A percentile compares a stretch with the other conserved stretches of the same genome.
phyloP scores from a whole-genome alignment of 2,797 vertebrate species.

The Scolopax rusticola region DNA sequence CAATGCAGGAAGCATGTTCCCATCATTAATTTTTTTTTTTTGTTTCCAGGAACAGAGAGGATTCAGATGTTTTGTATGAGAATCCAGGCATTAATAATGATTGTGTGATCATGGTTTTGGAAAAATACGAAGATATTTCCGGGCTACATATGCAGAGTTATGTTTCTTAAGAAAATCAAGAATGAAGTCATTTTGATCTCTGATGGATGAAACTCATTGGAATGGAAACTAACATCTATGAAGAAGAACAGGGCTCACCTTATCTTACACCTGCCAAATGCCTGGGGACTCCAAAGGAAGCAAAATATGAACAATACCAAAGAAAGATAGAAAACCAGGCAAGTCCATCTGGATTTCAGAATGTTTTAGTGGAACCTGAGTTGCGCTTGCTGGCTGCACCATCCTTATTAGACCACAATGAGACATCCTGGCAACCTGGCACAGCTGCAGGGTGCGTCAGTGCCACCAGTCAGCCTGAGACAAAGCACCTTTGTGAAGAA shows the following conservation, averaged over 20 bases:
- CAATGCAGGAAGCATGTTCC: neutral
- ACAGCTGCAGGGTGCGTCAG: neutral
- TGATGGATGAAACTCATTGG: slow-evolving; percentile 55
- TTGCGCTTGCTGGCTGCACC: neutral
- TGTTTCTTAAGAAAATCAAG: neutral
- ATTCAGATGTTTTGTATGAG: neutral
- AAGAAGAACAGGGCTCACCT: slow-evolving; percentile 63
- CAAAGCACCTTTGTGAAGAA: slow-evolving; percentile 1
- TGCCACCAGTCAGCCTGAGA: neutral
- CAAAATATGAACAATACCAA: slow-evolving; percentile 28
- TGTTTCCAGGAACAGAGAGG: slow-evolving; percentile 17
- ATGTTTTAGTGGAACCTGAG: neutral
- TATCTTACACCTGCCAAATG: slow-evolving; percentile 52
- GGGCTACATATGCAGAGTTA: neutral
- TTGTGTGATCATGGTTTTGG: neutral
- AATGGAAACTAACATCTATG: slow-evolving; percentile 81
- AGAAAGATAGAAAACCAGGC: neutral
- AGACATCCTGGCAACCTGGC: neutral
- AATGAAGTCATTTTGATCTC: slow-evolving; percentile 45
- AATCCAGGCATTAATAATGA: neutral
- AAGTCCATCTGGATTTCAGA: slow-evolving; percentile 13
- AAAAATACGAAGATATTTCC: neutral
- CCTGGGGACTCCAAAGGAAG: slow-evolving; percentile 35
- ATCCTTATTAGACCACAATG: neutral
- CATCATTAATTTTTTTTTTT: neutral